Evolutionary conservation across 2,888 invertebrate species (phyloP), one percentile per base, ranked within the genome.

Genomic region (Mythimna ferrago): DNA sequence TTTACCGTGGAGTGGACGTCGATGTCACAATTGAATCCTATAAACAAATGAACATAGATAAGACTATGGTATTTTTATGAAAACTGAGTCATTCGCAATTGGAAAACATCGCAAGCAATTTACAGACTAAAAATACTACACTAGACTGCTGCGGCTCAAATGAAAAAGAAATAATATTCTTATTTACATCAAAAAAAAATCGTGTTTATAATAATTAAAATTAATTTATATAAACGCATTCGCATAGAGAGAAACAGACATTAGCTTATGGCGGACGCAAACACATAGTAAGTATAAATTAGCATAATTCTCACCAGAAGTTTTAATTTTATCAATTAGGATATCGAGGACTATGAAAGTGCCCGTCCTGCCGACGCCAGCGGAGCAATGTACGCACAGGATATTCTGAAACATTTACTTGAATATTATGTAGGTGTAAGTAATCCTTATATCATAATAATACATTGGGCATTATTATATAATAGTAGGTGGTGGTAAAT

Each of bases 311-410:
- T 94, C 86, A 96, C 96, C 99, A 90, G 98, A 97, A 85, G 97
- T 97, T 93, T 98, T 98, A 82, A 99, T 98, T 96, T 99, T 98
- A 94, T 99, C 99, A 84, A 99, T 97, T 78, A 99, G 98, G 97
- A 99, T 99, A 93, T 99, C 99, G 79, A 99, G 98, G 38, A 99
- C 99, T 89, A 99, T 99, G 93, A 99, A 99, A 0, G 99, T 99
- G 76, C 99, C 99, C 0, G 99, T 99, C 87, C 99, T 97, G 44
- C 99, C 99, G 86, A 99, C 99, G 73, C 99, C 99, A 68, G 99
- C 99, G 83, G 99, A 99, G 91, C 98, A 98, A 91, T 99, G 99
- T 44, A 99, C 99, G 89, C 99, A 98, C 84, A 99, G 97, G 41
- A 98, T 98, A 66, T 94, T 95, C 96, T 96, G 92, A 61, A 93